Evolutionary conservation across 1,140 invertebrate species (phyloP).

Genomic region (Mycetomoellerius zeteki): DNA sequence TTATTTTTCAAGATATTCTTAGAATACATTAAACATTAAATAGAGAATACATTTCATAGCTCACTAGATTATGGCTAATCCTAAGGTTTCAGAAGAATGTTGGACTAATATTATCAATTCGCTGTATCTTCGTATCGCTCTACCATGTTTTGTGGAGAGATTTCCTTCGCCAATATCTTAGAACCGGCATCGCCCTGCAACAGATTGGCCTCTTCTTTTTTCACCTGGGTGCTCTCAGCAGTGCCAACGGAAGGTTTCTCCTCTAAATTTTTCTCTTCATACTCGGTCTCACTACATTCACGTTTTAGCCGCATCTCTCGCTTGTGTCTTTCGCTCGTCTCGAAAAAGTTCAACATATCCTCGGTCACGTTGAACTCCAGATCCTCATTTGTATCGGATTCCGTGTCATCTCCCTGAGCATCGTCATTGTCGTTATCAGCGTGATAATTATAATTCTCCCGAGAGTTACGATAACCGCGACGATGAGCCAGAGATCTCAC

Average conservation of each 20-base stretch:
- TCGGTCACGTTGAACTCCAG: conserved; percentile 89
- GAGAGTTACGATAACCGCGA: not conserved
- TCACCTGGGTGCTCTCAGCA: conserved; percentile 76
- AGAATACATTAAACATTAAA: conserved; percentile 2
- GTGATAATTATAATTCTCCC: not conserved
- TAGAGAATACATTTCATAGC: not conserved
- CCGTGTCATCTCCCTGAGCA: not conserved
- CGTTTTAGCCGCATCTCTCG: conserved; percentile 85
- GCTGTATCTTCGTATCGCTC: conserved; percentile 89
- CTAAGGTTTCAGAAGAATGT: conserved; percentile 89
- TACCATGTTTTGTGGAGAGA: conserved; percentile 90
- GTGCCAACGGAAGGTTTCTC: conserved; percentile 34
- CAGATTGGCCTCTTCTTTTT: conserved; percentile 83
- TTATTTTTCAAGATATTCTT: not conserved
- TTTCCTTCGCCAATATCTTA: conserved; percentile 92
- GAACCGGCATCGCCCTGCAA: conserved; percentile 89
- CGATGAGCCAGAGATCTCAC: conserved; percentile 77
- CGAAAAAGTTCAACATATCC: conserved; percentile 90
- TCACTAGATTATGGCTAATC: not conserved
- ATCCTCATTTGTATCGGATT: conserved; percentile 73
- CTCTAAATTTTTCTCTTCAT: conserved; percentile 65
- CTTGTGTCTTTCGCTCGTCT: conserved; percentile 88
- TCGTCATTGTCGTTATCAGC: not conserved
- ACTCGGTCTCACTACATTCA: conserved; percentile 75
- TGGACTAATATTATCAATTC: conserved; percentile 91